Conservation (phyloP, 2,113 vertebrate genomes). For the Periophthalmus modestus region DNA sequence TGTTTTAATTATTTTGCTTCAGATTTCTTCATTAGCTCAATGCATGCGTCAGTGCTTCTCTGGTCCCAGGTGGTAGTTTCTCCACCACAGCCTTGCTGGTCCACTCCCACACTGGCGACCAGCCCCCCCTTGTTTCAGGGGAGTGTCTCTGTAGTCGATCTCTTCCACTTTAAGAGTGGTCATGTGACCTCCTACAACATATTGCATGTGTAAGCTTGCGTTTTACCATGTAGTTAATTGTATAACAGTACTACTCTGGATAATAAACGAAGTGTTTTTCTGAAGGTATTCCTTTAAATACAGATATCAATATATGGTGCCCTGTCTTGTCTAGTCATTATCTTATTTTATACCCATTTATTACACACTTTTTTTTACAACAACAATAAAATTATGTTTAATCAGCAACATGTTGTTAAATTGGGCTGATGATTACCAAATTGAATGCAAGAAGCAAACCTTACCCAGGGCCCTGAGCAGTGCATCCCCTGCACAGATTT, state of each 20-base stretch:
- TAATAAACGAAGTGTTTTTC: no score
- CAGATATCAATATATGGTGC: no score
- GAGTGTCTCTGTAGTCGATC: slow-evolving; percentile 86
- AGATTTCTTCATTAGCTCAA: slow-evolving; percentile 10
- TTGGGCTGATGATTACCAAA: no score
- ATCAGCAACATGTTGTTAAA: neutral
- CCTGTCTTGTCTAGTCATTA: no score
- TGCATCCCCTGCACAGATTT: slow-evolving; percentile 95
- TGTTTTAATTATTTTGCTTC: neutral
- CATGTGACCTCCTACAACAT: slow-evolving; percentile 84
- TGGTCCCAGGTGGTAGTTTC: slow-evolving; percentile 81
- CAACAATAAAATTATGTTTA: no score
- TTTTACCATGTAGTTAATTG: neutral
- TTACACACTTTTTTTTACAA: no score
- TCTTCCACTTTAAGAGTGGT: slow-evolving; percentile 90
- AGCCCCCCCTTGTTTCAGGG: slow-evolving; percentile 87
- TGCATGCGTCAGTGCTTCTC: slow-evolving; percentile 68
- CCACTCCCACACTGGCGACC: slow-evolving; percentile 85
- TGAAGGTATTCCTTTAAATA: no score
- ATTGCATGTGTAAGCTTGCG: neutral
- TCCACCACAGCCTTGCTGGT: slow-evolving; percentile 87
- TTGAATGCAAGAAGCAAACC: neutral
- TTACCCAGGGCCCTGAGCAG: slow-evolving; percentile 85
- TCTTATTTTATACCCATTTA: no score
- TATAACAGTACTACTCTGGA: neutral